phyloP scores from a whole-genome alignment of 2,113 vertebrate genomes.

The Naja naja region DNA sequence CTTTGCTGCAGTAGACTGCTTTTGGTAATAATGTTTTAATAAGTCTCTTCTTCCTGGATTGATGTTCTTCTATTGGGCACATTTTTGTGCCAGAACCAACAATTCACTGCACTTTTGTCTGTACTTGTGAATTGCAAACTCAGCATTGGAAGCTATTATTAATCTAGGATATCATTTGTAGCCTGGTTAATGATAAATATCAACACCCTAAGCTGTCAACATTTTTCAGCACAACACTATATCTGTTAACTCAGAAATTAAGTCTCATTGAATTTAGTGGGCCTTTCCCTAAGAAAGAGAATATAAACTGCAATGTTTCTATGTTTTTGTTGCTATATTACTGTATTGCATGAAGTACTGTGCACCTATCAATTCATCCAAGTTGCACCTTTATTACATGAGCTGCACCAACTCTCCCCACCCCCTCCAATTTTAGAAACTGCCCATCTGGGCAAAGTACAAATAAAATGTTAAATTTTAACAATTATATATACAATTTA shows the following conservation, averaged over 20 bases:
- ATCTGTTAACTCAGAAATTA: neutral
- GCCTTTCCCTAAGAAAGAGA: neutral
- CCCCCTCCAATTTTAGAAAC: neutral
- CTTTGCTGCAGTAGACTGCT: neutral
- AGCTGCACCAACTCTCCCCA: neutral
- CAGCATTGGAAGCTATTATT: neutral
- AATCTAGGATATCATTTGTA: neutral
- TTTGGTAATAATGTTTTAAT: neutral
- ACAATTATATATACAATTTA: neutral
- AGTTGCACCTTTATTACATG: neutral
- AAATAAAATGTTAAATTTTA: neutral
- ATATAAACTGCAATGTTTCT: neutral
- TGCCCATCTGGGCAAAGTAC: neutral
- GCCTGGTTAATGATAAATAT: neutral
- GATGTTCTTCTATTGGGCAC: neutral
- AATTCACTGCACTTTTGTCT: neutral
- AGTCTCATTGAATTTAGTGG: neutral
- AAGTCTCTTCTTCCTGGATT: neutral
- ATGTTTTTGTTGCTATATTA: neutral
- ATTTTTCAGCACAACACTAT: neutral
- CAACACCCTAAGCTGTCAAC: neutral
- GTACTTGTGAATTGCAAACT: neutral
- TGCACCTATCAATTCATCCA: neutral
- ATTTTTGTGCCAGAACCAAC: neutral
- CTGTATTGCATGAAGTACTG: neutral